These are phyloP conservation scores for Heteromormyrus szaboi DNA, from an alignment of 2,797 vertebrate genomes.

Conservation along the genomic window DNA sequence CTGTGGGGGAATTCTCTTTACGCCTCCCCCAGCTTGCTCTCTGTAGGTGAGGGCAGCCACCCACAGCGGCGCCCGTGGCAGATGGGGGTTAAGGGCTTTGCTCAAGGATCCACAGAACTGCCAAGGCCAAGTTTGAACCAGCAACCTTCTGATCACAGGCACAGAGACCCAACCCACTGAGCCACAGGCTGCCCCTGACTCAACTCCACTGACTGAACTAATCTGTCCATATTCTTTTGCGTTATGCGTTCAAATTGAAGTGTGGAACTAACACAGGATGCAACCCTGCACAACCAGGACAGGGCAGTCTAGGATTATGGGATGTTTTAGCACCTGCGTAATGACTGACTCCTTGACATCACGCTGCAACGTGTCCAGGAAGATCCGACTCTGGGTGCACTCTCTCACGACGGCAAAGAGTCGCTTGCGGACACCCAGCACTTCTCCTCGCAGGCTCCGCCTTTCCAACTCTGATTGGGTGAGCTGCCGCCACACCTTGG, in stretches of 20 bases:
- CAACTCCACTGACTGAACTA: background rate
- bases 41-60: background rate
- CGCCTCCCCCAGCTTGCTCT: background rate
- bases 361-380: conserved; percentile 64
- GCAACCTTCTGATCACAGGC: background rate
- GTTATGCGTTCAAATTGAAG: background rate
- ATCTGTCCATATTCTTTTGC: background rate
- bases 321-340: conserved; percentile 51
- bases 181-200: background rate
- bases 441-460: conserved; percentile 72
- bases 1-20: background rate
- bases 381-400: conserved; percentile 74
- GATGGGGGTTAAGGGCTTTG: background rate
- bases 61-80: background rate
- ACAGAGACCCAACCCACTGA: background rate
- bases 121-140: background rate
- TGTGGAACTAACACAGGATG: background rate
- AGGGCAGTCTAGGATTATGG: background rate
- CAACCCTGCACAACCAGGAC: background rate
- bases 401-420: conserved; percentile 77
- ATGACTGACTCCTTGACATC: conserved; percentile 66
- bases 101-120: background rate
- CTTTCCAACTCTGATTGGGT: conserved; percentile 74
- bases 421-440: conserved; percentile 69
- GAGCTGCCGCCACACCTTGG: conserved; percentile 61